Conservation (phyloP, 2,888 invertebrate species). For the Ceriagrion tenellum region DNA sequence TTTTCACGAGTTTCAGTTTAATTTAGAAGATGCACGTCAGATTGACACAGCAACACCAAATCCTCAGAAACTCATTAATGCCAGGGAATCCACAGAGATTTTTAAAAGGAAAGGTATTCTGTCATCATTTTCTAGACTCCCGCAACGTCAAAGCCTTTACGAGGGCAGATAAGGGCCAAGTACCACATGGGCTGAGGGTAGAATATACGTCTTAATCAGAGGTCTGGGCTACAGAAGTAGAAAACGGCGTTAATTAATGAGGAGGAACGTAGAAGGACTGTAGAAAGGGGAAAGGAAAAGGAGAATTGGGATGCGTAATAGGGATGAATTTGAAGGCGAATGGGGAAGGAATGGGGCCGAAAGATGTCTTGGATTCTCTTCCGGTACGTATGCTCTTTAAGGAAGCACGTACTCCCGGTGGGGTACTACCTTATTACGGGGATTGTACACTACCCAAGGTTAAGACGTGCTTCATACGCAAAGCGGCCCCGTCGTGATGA, state of each 20-base stretch:
- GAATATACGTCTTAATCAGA: not conserved
- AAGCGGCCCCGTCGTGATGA: not conserved
- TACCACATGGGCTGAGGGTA: not conserved
- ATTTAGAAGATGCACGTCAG: too few species aligned
- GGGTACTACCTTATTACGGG: not conserved
- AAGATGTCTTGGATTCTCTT: not conserved
- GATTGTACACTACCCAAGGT: constrained; percentile 4
- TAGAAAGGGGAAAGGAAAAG: not conserved
- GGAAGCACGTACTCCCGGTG: not conserved
- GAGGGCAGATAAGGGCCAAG: not conserved
- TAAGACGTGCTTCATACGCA: not conserved
- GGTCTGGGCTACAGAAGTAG: not conserved
- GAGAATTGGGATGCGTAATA: not conserved
- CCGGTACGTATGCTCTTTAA: not conserved
- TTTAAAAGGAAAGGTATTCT: not conserved
- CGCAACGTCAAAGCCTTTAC: too few species aligned
- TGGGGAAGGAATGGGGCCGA: not conserved
- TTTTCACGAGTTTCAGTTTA: too few species aligned
- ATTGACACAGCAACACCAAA: too few species aligned
- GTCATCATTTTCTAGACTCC: too few species aligned
- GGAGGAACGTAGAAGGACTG: not conserved
- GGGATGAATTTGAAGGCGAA: not conserved
- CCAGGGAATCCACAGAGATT: not conserved
- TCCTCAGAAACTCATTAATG: too few species aligned
- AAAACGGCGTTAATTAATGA: not conserved